Evolutionary conservation across 1,140 invertebrate species (phyloP), one percentile per base, ranked within the genome.

Genomic region (Sminthurinus signatus): DNA sequence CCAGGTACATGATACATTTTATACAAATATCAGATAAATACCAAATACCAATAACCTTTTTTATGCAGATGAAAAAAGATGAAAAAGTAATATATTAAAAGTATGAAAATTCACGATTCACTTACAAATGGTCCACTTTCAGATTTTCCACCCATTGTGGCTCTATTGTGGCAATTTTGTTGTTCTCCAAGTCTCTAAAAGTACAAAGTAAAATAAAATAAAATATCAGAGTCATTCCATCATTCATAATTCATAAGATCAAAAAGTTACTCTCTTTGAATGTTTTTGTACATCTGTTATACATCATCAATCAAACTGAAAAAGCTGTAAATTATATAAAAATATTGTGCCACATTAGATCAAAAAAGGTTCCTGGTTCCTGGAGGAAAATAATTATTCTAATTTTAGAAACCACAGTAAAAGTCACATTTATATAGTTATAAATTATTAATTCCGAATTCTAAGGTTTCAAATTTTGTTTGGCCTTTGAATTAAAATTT

Each of bases 131-230:
- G n/a, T 66, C 66, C n/a, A 63, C 52, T 52, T 61, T 42, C 4
- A 68, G 50, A 10, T 51, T 46, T 27, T 54, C 36, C 28, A 71
- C 60, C 8, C 43, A 64, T n/a, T 64, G 56, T 10, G 66, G 64
- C 29, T 63, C 54, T 12, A 71, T 54, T 1, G 23, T 27, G 21
- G 8, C 42, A 17, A 71, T 71, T 25, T 64, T 66, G 32, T 69
- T 69, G 64, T 71, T 71, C 27, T 71, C 70, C 44, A 71, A 62
- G 31, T 71, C 70, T 19, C 70, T 71, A 43, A 25, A 65, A 62
- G 17, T 25, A 12, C 15, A 50, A 61, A 50, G n/a, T 32, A 15
- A 12, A 39, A 21, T 39, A 14, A 36, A n/a, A n/a, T n/a, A n/a
- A n/a, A n/a, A n/a, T n/a, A n/a, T n/a, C n/a, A n/a, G n/a, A n/a